Evolutionary conservation across 2,888 invertebrate genomes (phyloP).

Genomic region (Stegana nigrithorax): DNA sequence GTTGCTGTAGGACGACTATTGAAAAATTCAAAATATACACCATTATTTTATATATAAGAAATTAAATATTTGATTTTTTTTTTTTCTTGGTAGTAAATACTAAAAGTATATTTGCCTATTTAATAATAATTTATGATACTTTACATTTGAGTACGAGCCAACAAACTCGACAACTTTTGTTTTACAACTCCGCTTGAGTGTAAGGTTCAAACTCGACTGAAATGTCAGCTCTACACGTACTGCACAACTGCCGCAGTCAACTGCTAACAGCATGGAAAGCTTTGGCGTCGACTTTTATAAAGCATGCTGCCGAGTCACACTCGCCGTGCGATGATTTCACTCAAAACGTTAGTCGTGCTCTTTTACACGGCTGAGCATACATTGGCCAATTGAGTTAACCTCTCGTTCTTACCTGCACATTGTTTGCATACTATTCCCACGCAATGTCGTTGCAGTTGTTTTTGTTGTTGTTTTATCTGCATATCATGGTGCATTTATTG

Average conservation of each 20-base stretch:
- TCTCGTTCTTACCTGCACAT: too few species aligned
- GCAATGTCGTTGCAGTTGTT: background rate
- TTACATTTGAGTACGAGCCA: constrained; percentile 69
- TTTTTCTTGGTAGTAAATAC: too few species aligned
- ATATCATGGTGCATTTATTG: background rate
- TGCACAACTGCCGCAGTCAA: too few species aligned
- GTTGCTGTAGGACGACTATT: too few species aligned
- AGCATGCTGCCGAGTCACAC: constrained; percentile 27
- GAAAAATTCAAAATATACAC: constrained; percentile 29
- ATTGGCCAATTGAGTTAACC: too few species aligned
- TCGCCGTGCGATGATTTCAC: constrained; percentile 11
- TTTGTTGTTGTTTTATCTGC: background rate
- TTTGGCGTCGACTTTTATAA: constrained; percentile 53
- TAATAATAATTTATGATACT: constrained; percentile 41
- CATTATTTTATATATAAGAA: constrained; percentile 18
- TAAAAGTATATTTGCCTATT: constrained; percentile 10
- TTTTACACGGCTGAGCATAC: too few species aligned
- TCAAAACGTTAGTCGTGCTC: constrained; percentile 23
- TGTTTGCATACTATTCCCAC: too few species aligned
- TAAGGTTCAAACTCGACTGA: constrained; percentile 69
- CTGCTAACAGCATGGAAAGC: constrained; percentile 55
- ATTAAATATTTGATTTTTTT: constrained; percentile 18
- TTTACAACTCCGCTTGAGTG: constrained; percentile 66
- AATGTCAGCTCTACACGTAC: too few species aligned
- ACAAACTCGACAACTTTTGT: constrained; percentile 60